phyloP scores from a whole-genome alignment of 2,113 vertebrate genomes.

The Bettongia penicillata region DNA sequence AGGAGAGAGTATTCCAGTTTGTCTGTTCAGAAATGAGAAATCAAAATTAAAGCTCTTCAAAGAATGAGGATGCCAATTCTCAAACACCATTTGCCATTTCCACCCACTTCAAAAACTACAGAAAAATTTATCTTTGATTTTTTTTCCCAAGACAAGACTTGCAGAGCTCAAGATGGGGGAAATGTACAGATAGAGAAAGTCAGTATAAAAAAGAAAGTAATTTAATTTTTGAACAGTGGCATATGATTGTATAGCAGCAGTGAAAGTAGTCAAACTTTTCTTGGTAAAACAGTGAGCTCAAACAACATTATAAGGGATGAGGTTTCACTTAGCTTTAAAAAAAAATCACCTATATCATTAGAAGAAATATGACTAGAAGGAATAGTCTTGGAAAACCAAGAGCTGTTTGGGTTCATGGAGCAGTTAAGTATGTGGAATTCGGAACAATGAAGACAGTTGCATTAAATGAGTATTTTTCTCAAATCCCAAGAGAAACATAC shows the following conservation, averaged over 20 bases:
- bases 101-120: not conserved
- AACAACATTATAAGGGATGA: slow-evolving; percentile 40
- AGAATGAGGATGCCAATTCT: not conserved
- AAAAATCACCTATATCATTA: slow-evolving; percentile 27
- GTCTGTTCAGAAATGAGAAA: not conserved
- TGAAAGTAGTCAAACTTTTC: not conserved
- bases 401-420: not conserved
- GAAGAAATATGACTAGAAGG: not conserved
- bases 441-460: not conserved
- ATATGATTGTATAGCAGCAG: not conserved
- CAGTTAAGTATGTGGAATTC: slow-evolving; percentile 31
- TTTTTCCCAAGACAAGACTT: not conserved
- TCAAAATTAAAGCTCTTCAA: not conserved
- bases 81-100: not conserved
- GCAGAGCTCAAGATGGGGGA: not conserved
- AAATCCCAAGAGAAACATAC: not conserved
- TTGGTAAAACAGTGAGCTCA: not conserved
- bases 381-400: slow-evolving; percentile 27
- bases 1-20: not conserved
- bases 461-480: not conserved
- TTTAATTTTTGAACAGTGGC: not conserved
- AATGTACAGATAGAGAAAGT: not conserved
- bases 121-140: not conserved
- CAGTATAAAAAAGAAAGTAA: not conserved
- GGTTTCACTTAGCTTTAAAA: not conserved